A percentile compares a stretch with the other conserved stretches of the same genome.
phyloP scores from a whole-genome alignment of 2,113 vertebrate species.

The Centropus unirufus region DNA sequence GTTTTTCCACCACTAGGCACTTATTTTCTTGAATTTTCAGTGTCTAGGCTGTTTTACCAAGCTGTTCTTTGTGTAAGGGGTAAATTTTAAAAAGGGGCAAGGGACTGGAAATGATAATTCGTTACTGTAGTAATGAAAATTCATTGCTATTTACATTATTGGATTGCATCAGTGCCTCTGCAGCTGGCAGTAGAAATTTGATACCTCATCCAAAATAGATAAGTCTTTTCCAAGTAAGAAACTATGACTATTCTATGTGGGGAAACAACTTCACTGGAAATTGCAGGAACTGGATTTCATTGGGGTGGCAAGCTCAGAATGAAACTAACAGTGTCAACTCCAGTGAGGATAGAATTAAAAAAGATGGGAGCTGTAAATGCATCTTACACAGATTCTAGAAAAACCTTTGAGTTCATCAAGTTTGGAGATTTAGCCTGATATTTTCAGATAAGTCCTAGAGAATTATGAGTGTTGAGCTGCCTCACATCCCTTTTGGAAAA shows the following conservation, averaged over 20 bases:
- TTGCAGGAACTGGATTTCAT: not conserved
- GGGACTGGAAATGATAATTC: not conserved
- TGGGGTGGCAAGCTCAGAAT: not conserved
- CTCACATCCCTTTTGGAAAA: not conserved
- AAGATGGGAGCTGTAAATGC: not conserved
- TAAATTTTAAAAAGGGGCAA: not conserved
- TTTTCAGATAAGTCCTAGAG: not conserved
- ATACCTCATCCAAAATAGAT: not conserved
- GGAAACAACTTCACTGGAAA: not conserved
- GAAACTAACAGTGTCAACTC: not conserved
- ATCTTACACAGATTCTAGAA: not conserved
- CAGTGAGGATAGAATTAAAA: accelerated
- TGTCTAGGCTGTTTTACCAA: not conserved
- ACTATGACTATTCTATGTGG: not conserved
- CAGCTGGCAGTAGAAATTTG: constrained; percentile 2
- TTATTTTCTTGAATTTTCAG: not conserved
- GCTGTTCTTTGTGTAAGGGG: not conserved
- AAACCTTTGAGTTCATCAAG: not conserved
- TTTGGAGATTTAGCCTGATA: not conserved
- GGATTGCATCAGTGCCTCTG: constrained; percentile 1
- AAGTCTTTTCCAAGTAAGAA: not conserved
- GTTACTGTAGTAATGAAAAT: not conserved
- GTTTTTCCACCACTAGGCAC: not conserved
- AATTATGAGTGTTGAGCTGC: not conserved
- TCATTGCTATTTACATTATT: not conserved